Evolutionary conservation across 2,113 vertebrate species (phyloP).

Genomic region (Hippolais icterina): DNA sequence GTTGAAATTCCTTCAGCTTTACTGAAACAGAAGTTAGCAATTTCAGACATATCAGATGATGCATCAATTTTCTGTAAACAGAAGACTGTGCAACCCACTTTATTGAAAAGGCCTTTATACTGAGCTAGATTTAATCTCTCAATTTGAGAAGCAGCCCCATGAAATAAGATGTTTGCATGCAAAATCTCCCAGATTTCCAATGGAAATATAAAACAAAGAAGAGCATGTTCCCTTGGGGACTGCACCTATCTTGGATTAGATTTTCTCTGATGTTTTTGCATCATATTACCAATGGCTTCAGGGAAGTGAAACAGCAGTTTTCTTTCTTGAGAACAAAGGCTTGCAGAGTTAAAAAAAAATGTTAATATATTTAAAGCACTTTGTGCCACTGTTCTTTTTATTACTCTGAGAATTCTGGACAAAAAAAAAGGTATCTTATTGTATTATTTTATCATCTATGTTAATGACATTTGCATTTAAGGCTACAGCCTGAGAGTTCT

Average conservation of each 20-base stretch:
- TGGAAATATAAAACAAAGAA: constrained; percentile 83
- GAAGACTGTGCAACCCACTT: constrained; percentile 76
- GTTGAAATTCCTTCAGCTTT: constrained; percentile 77
- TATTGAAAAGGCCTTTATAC: constrained; percentile 79
- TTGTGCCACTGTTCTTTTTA: constrained; percentile 63
- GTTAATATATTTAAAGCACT: constrained; percentile 73
- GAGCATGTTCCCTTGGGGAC: constrained; percentile 74
- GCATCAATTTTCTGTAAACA: constrained; percentile 82
- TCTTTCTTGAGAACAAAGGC: constrained; percentile 79
- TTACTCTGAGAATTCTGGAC: constrained; percentile 59
- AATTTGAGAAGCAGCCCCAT: constrained; percentile 82
- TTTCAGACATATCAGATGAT: constrained; percentile 78
- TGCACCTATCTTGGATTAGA: constrained; percentile 79
- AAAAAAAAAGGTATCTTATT: constrained; percentile 52
- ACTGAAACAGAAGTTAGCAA: constrained; percentile 76
- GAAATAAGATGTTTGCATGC: constrained; percentile 85
- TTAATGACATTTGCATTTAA: constrained; percentile 62
- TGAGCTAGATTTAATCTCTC: constrained; percentile 82
- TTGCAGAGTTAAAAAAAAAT: constrained; percentile 60
- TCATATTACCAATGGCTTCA: constrained; percentile 81
- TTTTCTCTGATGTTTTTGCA: constrained; percentile 83
- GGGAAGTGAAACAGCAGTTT: constrained; percentile 78
- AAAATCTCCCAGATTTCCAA: constrained; percentile 82
- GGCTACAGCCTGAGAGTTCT: neutral
- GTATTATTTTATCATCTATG: constrained; percentile 61